Base-by-base conservation (phyloP, 2,113 vertebrate genomes). In the Myanophis thanlyinensis region DNA sequence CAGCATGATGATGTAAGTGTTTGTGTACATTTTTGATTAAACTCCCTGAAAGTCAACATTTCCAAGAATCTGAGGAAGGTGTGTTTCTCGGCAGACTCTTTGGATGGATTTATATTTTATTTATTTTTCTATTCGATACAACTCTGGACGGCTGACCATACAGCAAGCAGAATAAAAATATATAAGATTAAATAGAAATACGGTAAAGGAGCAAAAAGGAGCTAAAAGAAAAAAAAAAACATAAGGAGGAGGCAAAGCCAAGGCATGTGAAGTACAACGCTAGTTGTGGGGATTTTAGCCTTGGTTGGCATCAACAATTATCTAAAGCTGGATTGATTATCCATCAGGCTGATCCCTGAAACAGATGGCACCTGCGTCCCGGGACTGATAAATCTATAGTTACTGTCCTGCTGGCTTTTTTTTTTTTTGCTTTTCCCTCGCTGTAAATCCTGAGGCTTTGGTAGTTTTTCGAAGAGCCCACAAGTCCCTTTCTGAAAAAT, bases 381-480 rank as follows among this genome's bases (percentile, higher is more conserved):
- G 23, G 40, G 15, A 40, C n/a, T 2, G 4, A 15, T 6, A 15
- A 23, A 20, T 23, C 6, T 9, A 4, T 9, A 30, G 27, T 51
- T 10, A 1, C 49, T 9, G 27, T 5, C 3, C 49, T 7, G 25
- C 10, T 7, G 7, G 12, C 25, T 9, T 0, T 0, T 51, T 40
- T 0, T 51, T 40, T 12, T 20, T 35, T 35, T 49, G 13, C 35
- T 85, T 88, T 59, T 2, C 10, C n/a, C 12, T 80, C 20, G 2
- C 13, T 8, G 10, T 62, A 44, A 62, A 44, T 53, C 35, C 47
- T 2, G 1, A 27, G 20, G 12, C 12, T 35, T 48, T 1, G 4
- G 12, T 86, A 22, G 15, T 85, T 30, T 51, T 18, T 9, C 35
- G 1, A 22, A 40, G 35, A 22, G 18, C 1, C 73, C 18, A 27